Percentiles rank a stretch among this genome's conserved stretches.
These are phyloP conservation scores for Macquaria australasica DNA, from an alignment of 2,113 vertebrate species.

Conservation along the genomic window DNA sequence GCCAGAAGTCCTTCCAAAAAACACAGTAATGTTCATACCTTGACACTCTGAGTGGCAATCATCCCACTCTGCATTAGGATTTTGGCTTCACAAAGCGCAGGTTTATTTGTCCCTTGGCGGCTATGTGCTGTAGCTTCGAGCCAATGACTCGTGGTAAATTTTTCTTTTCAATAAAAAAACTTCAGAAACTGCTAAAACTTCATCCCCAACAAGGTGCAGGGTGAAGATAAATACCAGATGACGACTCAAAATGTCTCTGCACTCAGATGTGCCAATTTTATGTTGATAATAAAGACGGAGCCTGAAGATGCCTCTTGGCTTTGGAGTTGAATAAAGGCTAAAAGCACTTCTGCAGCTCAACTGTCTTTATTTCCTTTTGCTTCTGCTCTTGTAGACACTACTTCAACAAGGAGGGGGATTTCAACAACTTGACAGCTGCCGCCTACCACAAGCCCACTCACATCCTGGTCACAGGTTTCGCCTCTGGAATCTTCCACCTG, in stretches of 20 bases:
- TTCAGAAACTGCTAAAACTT: not conserved
- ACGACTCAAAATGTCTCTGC: too few relatives aligned
- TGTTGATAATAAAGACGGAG: not conserved
- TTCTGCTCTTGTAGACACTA: slow-evolving; percentile 85
- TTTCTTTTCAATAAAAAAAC: not conserved
- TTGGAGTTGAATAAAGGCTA: not conserved
- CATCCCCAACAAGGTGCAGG: not conserved
- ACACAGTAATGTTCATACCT: not conserved
- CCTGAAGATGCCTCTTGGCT: not conserved
- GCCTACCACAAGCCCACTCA: slow-evolving; percentile 91
- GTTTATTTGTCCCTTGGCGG: slow-evolving; percentile 20
- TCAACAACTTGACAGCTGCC: slow-evolving; percentile 90
- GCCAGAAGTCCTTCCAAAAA: slow-evolving; percentile 15
- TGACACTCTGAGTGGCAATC: not conserved
- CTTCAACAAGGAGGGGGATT: slow-evolving; percentile 96
- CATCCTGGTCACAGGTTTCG: slow-evolving; percentile 94
- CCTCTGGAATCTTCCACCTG: slow-evolving; percentile 95
- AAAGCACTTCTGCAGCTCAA: not conserved
- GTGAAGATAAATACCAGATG: too few relatives aligned
- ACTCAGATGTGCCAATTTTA: not conserved
- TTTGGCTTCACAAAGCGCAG: not conserved
- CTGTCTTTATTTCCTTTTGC: not conserved
- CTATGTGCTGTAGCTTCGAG: not conserved
- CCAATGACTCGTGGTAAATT: not conserved
- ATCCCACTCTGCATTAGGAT: not conserved